Evolutionary conservation across 1,140 invertebrate genomes (phyloP), one percentile per base, ranked within the genome.

Genomic region (Melipona quadrifasciata): DNA sequence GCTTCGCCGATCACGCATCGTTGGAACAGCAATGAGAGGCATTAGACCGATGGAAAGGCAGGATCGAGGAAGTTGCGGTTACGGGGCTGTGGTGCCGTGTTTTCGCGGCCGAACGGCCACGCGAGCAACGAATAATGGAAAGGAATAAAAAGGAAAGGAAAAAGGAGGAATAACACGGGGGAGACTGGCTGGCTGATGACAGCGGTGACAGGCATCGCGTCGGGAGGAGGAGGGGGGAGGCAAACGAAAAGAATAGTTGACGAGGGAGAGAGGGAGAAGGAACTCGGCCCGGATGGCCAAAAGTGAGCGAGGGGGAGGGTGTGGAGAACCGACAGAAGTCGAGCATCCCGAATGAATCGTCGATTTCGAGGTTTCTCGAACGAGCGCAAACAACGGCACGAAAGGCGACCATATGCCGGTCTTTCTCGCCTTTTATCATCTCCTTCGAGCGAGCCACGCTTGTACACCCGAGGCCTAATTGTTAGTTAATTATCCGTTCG

Each of bases 401-500:
- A 87, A 47, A 47, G 14, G 3, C 51, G 53, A 27, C 80, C 73
- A 77, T 90, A 87, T 87, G 78, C 71, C 82, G 19, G 24, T 47
- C 73, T 71, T 58, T 64, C 51, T 81, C 58, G 27, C 14, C 57
- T 55, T 74, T 74, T 39, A 53, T 31, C 16, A 55, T 57, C 72
- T 64, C 53, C 17, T 16, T 4, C 34, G 17, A 10, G 2, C 58
- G 53, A 68, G 70, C 80, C 85, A 83, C 82, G 90, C 87, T 89
- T 90, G 87, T 88, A 90, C 92, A 92, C 91, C 92, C 91, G 91
- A 92, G 77, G 89, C 90, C 87, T 94, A 93, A 94, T 94, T 93
- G 91, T 93, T 94, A 92, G 92, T 94, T 94, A 93, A 94, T 94
- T 94, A 94, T 94, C 92, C 90, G 67, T 81, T 82, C 87, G 89